Conservation (phyloP, 1,140 invertebrate genomes). For the Acyrthosiphon pisum region DNA sequence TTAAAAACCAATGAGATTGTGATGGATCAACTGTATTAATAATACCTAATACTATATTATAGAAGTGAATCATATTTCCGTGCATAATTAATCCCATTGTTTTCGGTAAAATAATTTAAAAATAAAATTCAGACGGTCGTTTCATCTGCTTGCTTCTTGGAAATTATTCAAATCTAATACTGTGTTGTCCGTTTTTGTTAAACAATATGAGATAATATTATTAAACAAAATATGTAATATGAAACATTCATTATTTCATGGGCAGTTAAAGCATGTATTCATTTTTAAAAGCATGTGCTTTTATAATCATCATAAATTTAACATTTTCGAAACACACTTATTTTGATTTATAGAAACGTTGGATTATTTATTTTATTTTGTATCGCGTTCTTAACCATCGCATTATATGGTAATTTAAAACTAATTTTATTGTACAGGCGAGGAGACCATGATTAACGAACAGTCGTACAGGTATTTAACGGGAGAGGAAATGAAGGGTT, state of each 20-base stretch:
- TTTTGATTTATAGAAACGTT: not conserved
- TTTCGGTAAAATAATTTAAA: not conserved
- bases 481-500: constrained; percentile 91
- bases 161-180: constrained; percentile 34
- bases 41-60: not conserved
- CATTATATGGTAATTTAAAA: not conserved
- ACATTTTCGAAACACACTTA: not conserved
- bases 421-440: constrained; percentile 68
- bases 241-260: not conserved
- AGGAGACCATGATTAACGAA: constrained; percentile 87
- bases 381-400: not conserved
- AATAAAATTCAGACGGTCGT: not conserved
- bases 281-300: constrained; percentile 25
- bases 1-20: not conserved
- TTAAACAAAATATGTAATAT: not conserved
- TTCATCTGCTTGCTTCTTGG: constrained; percentile 11
- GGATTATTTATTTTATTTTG: constrained; percentile 7
- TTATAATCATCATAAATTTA: not conserved
- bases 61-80: not conserved
- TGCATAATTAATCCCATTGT: not conserved
- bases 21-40: not conserved
- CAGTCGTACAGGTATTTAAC: constrained; percentile 92
- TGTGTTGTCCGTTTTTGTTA: not conserved
- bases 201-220: not conserved
- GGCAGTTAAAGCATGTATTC: not conserved